Evolutionary conservation across 2,888 invertebrate species (phyloP).

Genomic region (Hetaerina titia): DNA sequence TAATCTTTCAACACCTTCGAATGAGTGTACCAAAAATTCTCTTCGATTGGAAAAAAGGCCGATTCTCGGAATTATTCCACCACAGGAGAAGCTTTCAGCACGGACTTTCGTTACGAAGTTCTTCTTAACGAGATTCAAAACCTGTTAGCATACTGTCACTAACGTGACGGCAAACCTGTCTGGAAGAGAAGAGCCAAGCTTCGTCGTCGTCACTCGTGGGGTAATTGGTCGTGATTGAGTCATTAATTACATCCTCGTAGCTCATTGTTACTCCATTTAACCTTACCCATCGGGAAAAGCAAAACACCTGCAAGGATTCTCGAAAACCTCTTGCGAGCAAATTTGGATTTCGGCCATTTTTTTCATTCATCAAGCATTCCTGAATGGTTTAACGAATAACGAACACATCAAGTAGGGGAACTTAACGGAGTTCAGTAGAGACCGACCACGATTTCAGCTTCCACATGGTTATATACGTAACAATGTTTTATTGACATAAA

Average conservation of each 20-base stretch:
- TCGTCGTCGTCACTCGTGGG: neutral
- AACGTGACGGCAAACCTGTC: neutral
- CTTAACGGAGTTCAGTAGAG: no score
- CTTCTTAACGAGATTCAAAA: neutral
- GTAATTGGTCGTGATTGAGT: conserved; percentile 15
- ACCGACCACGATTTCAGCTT: no score
- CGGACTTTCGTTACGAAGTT: neutral
- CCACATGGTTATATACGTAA: no score
- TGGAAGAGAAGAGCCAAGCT: neutral
- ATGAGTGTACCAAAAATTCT: neutral
- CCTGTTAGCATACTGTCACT: neutral
- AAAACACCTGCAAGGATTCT: neutral
- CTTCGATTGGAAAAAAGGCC: neutral
- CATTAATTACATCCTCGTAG: neutral
- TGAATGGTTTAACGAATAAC: neutral
- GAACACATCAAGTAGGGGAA: neutral
- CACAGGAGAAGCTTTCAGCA: neutral
- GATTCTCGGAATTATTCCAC: neutral
- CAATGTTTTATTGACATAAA: no score
- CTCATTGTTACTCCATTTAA: neutral
- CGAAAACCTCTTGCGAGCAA: neutral
- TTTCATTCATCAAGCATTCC: neutral
- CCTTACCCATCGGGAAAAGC: neutral
- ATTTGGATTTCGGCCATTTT: neutral
- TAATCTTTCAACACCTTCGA: no score